A percentile compares a stretch with the other conserved stretches of the same genome.
Conservation (phyloP, 2,113 vertebrate species). For the Desmodus rotundus region DNA sequence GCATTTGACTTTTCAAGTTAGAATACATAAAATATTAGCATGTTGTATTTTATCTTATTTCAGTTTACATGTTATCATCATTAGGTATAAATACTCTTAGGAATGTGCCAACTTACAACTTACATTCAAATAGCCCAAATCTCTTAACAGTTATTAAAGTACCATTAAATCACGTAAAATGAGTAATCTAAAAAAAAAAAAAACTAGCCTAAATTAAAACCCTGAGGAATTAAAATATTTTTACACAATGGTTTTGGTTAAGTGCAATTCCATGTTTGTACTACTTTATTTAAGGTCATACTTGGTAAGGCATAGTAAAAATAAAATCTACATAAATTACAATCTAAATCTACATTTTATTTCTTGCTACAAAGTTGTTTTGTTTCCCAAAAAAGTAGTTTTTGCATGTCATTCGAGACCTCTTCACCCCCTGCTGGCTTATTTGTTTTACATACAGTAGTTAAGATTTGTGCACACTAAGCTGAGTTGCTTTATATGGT, state of each 20-base stretch:
- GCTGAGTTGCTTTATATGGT: conserved; percentile 68
- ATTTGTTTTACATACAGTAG: conserved; percentile 57
- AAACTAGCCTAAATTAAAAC: conserved; percentile 76
- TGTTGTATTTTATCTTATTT: conserved; percentile 51
- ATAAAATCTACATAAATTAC: conserved; percentile 80
- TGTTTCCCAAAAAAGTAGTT: conserved; percentile 78
- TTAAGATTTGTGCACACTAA: conserved; percentile 79
- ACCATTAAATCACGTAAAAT: conserved; percentile 66
- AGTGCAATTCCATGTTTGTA: conserved; percentile 79
- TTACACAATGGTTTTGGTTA: conserved; percentile 80
- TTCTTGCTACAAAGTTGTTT: conserved; percentile 78
- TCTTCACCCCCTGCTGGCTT: conserved; percentile 77
- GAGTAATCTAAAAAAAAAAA: conserved; percentile 74
- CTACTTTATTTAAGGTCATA: conserved; percentile 82
- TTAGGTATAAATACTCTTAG: conserved; percentile 65
- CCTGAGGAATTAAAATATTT: conserved; percentile 82
- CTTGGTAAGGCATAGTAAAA: conserved; percentile 86
- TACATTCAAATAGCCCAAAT: conserved; percentile 59
- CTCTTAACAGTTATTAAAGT: conserved; percentile 55
- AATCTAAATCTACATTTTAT: conserved; percentile 76
- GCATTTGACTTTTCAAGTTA: conserved; percentile 67
- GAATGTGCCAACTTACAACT: conserved; percentile 54
- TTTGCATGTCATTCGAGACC: conserved; percentile 79
- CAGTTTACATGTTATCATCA: conserved; percentile 55
- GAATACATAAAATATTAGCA: conserved; percentile 57